These are phyloP conservation scores for Phrynosoma platyrhinos DNA, from an alignment of 2,113 vertebrate species.

Conservation along the genomic window DNA sequence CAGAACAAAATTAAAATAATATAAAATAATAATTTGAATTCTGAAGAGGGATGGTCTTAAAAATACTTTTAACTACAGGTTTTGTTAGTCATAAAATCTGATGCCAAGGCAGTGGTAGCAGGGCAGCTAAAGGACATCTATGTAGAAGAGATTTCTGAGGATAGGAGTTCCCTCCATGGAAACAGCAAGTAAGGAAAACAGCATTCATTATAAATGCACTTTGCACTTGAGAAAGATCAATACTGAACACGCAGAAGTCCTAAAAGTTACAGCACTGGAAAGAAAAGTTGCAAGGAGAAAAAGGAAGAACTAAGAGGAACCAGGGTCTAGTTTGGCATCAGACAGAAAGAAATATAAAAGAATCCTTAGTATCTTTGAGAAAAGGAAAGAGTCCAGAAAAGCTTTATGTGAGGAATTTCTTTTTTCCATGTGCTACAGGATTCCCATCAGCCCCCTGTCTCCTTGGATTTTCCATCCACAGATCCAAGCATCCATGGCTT, in stretches of 20 bases:
- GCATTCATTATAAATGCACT: no score
- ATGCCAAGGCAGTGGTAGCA: not conserved
- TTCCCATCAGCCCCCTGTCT: no score
- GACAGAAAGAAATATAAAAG: no score
- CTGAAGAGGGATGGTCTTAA: not conserved
- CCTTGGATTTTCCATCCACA: no score
- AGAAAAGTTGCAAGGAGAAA: not conserved
- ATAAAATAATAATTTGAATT: not conserved
- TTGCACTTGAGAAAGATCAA: not conserved
- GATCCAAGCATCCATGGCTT: no score
- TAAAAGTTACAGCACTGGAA: not conserved
- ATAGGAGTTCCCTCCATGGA: not conserved
- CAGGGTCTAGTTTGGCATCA: not conserved
- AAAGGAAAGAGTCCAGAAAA: no score
- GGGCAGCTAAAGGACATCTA: not conserved
- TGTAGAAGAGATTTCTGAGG: not conserved
- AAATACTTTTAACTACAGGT: not conserved
- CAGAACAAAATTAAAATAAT: constrained; percentile 23
- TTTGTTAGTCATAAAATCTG: not conserved
- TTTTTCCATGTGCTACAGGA: no score
- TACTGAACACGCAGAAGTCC: not conserved
- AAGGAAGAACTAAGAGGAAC: not conserved
- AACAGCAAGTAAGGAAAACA: not conserved
- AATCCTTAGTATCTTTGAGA: no score
- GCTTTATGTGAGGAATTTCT: no score